Percentiles rank a stretch among this genome's conserved stretches.
Evolutionary conservation across 2,888 invertebrate species (phyloP).

Genomic region (Drosophila emarginata): DNA sequence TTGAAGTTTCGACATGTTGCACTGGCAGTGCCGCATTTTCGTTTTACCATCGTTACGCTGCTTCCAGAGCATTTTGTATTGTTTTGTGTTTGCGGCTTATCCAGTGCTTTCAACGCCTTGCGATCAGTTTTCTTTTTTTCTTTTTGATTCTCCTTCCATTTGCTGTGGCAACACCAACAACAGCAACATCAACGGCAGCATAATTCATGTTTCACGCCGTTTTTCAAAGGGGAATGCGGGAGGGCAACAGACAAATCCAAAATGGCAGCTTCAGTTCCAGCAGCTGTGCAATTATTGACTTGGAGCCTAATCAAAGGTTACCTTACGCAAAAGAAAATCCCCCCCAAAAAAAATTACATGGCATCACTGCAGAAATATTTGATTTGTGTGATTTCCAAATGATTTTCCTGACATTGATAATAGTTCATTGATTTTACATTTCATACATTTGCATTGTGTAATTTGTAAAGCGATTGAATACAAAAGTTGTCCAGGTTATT

Average conservation of each 20-base stretch:
- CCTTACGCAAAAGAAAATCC: conserved; percentile 46
- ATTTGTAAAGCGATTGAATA: conserved; percentile 47
- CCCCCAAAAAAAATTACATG: conserved; percentile 47
- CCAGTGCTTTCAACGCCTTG: conserved; percentile 72
- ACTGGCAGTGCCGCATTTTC: conserved; percentile 36
- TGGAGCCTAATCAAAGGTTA: conserved; percentile 62
- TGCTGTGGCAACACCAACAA: conserved; percentile 14
- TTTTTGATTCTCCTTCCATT: conserved; percentile 20
- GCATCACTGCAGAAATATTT: conserved; percentile 14
- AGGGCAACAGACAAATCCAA: conserved; percentile 52
- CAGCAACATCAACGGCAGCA: conserved; percentile 45
- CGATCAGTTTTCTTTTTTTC: conserved; percentile 52
- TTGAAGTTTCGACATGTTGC: conserved; percentile 65
- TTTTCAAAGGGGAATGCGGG: neutral
- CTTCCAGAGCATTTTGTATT: conserved; percentile 66
- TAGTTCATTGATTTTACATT: conserved; percentile 19
- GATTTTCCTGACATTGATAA: conserved; percentile 11
- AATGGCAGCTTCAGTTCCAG: conserved; percentile 49
- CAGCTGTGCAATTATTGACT: conserved; percentile 51
- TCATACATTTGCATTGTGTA: conserved; percentile 10
- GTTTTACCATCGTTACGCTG: conserved; percentile 22
- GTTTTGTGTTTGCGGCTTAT: conserved; percentile 73
- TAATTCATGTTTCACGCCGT: conserved; percentile 76
- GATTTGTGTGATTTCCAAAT: neutral
- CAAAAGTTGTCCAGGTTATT: conserved; percentile 16